Evolutionary conservation across 1,140 invertebrate species (phyloP), one percentile per base, ranked within the genome.

Genomic region (Calliphora vicina): DNA sequence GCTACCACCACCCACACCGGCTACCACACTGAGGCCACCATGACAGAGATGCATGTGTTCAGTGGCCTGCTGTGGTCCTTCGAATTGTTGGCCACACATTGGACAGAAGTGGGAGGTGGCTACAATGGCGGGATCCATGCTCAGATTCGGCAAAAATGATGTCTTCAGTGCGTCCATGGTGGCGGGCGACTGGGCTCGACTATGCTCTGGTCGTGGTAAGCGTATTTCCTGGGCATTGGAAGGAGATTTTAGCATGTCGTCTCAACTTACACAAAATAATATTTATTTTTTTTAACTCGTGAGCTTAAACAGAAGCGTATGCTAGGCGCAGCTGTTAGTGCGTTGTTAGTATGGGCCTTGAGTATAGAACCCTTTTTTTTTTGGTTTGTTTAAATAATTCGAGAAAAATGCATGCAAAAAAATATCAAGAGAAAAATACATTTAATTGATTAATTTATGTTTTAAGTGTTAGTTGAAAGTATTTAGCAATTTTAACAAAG

Each of bases 181-280:
- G 80, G 83, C 82, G 72, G 80, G 80, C 72, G 83, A 85, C 85
- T 86, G 85, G 57, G 85, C 85, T 78, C 74, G 26, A 26, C 74
- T 78, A 82, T 87, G 86, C 85, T 87, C 88, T 84, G 88, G 86
- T 50, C 88, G 88, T 87, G 86, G 87, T 85, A 89, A 87, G 84
- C 88, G 88, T 87, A 89, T 84, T 89, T 89, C 88, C 88, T 89
- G 88, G 88, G 87, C 86, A 80, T 87, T 87, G 82, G 88, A 86
- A 78, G 85, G 87, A 85, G 88, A 89, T 86, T 89, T 89, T 87
- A 89, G 85, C 88, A 89, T 89, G 74, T 20, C 74, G 74, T 78
- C n/a, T 35, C 5, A 76, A 35, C 25, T 76, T 17, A 78, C 35
- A 78, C 35, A 78, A 43, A 78, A 20, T 43, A 35, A 4, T 35